phyloP scores from a whole-genome alignment of 2,113 vertebrate species.

The Mohoua ochrocephala region DNA sequence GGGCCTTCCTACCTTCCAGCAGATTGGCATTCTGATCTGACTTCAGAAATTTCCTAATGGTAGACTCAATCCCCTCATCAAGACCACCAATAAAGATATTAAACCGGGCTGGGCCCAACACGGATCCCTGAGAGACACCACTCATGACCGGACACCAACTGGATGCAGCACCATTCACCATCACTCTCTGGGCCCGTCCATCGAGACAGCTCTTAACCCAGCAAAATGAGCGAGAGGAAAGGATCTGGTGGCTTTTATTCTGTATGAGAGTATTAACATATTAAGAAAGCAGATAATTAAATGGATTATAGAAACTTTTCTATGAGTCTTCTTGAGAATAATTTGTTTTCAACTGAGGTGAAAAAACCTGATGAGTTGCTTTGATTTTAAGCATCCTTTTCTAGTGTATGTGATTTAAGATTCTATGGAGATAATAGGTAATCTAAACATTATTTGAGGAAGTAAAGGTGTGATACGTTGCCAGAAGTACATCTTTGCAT shows the following conservation, averaged over 20 bases:
- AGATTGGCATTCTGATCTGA: too few species aligned
- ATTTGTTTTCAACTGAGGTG: neutral
- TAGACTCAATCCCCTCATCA: neutral
- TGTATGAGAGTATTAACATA: neutral
- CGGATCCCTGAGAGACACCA: neutral
- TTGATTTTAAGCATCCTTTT: neutral
- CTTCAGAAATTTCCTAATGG: neutral
- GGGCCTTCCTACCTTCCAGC: neutral
- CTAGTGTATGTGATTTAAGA: neutral
- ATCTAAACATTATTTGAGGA: neutral
- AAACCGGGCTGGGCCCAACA: neutral
- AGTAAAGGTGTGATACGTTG: neutral
- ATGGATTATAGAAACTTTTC: neutral
- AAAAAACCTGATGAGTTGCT: neutral
- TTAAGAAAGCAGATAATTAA: neutral
- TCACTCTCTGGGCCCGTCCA: accelerated
- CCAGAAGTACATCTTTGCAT: neutral
- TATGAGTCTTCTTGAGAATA: neutral
- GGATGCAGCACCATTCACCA: neutral
- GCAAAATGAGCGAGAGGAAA: neutral
- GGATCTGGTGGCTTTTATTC: neutral
- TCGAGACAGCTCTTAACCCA: neutral
- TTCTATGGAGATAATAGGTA: neutral
- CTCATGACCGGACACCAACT: accelerated
- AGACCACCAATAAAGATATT: neutral